These are phyloP conservation scores for Platerodrilus igneus DNA, from an alignment of 2,888 invertebrate species.

Conservation along the genomic window DNA sequence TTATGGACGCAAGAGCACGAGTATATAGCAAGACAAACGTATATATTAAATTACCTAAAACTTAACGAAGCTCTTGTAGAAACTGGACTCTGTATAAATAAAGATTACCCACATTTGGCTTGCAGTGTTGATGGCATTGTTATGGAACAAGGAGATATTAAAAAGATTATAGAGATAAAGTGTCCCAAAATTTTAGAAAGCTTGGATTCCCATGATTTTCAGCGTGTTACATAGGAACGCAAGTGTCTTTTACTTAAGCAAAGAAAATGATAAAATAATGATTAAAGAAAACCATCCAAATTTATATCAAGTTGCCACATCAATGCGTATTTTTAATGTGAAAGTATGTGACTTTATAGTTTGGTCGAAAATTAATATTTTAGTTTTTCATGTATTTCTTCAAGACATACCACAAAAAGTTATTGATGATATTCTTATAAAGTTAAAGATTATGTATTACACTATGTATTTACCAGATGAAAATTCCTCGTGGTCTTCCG, in stretches of 20 bases:
- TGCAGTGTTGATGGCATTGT: constrained; percentile 2
- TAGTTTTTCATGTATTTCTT: constrained; percentile 3
- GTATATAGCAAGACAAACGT: neutral
- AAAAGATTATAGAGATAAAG: neutral
- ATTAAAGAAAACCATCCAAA: neutral
- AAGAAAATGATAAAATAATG: neutral
- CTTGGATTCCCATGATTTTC: neutral
- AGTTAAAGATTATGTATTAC: constrained; percentile 3
- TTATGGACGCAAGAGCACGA: constrained; percentile 1
- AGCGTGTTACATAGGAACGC: neutral
- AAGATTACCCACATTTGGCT: neutral
- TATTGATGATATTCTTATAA: neutral
- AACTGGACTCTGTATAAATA: neutral
- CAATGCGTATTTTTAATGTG: constrained; percentile 3
- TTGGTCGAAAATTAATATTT: constrained; percentile 4
- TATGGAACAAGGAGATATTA: constrained; percentile 1
- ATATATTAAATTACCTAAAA: neutral
- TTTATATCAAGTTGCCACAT: constrained; percentile 1
- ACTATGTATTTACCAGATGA: constrained; percentile 4
- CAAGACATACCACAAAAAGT: neutral
- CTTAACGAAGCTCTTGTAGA: neutral
- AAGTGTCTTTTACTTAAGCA: neutral
- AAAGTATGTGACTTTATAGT: constrained; percentile 2
- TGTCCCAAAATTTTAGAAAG: constrained; percentile 1
- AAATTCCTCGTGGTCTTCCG: constrained; percentile 1